These are phyloP conservation scores for Ammodytes dubius DNA, from an alignment of 2,113 vertebrate genomes.

Conservation along the genomic window DNA sequence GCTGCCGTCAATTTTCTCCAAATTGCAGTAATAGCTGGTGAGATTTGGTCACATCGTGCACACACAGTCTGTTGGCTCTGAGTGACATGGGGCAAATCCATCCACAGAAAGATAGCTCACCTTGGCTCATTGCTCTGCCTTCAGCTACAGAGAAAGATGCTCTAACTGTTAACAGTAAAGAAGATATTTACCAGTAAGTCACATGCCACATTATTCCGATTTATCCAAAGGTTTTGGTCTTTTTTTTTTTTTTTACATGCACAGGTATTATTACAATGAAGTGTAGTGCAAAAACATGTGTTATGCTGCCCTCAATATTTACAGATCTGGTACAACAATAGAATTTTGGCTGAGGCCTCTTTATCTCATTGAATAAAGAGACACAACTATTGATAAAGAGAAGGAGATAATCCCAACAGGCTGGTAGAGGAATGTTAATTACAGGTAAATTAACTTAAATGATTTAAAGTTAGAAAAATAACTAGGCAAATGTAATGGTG, in stretches of 20 bases:
- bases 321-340: neutral
- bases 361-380: neutral
- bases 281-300: neutral
- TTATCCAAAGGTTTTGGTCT: neutral
- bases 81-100: conserved; percentile 55
- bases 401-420: neutral
- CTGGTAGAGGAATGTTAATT: neutral
- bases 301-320: neutral
- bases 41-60: conserved; percentile 58
- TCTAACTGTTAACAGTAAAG: conserved; percentile 7
- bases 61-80: conserved; percentile 37
- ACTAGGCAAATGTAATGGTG: neutral
- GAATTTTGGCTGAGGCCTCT: neutral
- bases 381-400: neutral
- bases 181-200: neutral
- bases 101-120: conserved; percentile 49
- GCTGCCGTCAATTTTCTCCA: conserved; percentile 62
- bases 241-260: neutral
- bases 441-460: neutral
- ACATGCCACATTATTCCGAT: neutral
- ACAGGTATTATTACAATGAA: neutral
- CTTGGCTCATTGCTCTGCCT: conserved; percentile 7
- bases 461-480: too few species aligned
- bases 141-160: neutral
- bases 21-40: conserved; percentile 67